A percentile compares a stretch with the other conserved stretches of the same genome.
phyloP scores from a whole-genome alignment of 2,113 vertebrate genomes.

The Pungitius pungitius region DNA sequence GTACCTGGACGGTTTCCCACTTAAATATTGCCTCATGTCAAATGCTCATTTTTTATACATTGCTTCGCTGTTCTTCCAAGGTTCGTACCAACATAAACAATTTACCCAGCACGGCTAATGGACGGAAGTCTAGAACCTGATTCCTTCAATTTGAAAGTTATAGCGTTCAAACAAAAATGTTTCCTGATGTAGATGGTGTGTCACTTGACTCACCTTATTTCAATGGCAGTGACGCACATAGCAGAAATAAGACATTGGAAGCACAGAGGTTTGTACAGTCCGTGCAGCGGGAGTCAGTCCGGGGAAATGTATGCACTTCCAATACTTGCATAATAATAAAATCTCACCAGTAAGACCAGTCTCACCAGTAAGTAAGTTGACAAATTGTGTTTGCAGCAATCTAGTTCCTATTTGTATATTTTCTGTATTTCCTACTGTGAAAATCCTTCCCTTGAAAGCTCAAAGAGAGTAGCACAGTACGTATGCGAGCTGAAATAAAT shows the following conservation, averaged over 20 bases:
- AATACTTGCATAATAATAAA: neutral
- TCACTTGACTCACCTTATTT: neutral
- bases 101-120: conserved; percentile 14
- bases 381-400: neutral
- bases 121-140: neutral
- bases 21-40: conserved; percentile 2
- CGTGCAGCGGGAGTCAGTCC: neutral
- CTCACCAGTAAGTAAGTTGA: too few species aligned
- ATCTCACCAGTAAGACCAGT: neutral
- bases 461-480: neutral
- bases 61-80: neutral
- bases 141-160: conserved; percentile 3
- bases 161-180: neutral
- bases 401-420: neutral
- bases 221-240: neutral
- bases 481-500: neutral
- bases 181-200: neutral
- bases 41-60: conserved; percentile 11
- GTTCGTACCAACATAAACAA: neutral
- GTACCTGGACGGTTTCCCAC: conserved; percentile 11
- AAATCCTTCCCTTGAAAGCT: neutral
- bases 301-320: neutral
- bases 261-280: neutral
- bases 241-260: neutral
- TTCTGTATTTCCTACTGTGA: neutral